phyloP scores from a whole-genome alignment of 2,113 vertebrate genomes.

The Tetrax tetrax region DNA sequence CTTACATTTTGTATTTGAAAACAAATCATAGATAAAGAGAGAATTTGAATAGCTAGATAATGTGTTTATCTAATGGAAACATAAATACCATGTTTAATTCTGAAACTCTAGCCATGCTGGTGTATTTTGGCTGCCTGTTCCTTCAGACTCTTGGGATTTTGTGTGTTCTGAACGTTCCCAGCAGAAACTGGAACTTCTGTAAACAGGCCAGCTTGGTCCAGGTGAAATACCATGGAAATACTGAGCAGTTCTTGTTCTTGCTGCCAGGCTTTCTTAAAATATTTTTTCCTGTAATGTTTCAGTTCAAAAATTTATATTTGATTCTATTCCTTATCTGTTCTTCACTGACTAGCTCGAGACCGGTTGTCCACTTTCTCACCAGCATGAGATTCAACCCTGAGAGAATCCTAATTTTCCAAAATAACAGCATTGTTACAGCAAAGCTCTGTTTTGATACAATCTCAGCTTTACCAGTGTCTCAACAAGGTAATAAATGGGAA shows the following conservation, averaged over 20 bases:
- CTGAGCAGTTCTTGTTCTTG: not conserved
- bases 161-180: constrained; percentile 42
- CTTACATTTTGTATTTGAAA: not conserved
- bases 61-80: constrained; percentile 36
- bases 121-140: constrained; percentile 15
- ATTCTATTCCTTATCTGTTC: not conserved
- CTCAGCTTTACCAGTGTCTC: not conserved
- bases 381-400: constrained; percentile 34
- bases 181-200: constrained; percentile 39
- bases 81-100: not conserved
- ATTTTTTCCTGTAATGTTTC: not conserved
- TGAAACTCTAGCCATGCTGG: not conserved
- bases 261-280: constrained; percentile 18
- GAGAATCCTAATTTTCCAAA: constrained; percentile 12
- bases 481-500: constrained; percentile 29
- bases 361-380: constrained; percentile 43
- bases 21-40: not conserved
- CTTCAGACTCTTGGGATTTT: constrained; percentile 43
- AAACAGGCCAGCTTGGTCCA: constrained; percentile 8
- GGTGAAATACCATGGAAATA: constrained; percentile 32
- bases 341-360: constrained; percentile 38
- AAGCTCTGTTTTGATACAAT: constrained; percentile 12
- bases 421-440: not conserved
- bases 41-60: not conserved
- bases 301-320: not conserved